Percentiles rank a stretch among this genome's conserved stretches.
phyloP scores from a whole-genome alignment of 2,797 vertebrate species.

The Acanthiza pusilla region DNA sequence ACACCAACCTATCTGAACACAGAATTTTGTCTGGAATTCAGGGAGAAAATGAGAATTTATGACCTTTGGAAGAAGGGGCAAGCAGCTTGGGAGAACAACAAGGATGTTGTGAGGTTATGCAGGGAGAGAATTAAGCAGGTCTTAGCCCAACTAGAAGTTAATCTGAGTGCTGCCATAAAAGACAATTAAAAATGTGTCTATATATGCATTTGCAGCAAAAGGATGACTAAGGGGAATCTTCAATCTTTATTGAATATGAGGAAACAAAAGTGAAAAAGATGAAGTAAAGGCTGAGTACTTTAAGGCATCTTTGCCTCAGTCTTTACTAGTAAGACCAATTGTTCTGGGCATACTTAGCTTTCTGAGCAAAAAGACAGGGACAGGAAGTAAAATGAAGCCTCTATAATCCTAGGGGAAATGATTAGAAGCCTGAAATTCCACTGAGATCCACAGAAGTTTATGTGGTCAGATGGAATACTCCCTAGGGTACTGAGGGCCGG shows the following conservation, averaged over 20 bases:
- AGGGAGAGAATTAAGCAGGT: neutral
- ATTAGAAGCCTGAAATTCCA: rapidly evolving
- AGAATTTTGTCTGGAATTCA: neutral
- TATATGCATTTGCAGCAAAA: neutral
- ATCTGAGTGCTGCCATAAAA: neutral
- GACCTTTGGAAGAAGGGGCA: neutral
- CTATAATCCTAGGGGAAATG: neutral
- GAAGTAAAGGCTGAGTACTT: neutral
- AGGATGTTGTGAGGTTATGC: neutral
- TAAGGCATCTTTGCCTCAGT: neutral
- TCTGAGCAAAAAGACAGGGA: neutral
- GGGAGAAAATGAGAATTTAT: neutral
- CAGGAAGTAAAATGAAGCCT: neutral
- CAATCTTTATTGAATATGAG: neutral
- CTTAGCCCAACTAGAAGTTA: neutral
- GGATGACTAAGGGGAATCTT: neutral
- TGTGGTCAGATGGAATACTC: neutral
- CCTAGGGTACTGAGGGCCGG: neutral
- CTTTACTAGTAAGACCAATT: neutral
- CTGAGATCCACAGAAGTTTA: neutral
- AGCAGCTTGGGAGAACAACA: neutral
- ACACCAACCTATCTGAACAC: neutral
- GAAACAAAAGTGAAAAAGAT: neutral
- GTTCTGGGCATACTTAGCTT: neutral
- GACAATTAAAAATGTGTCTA: neutral